A percentile compares a stretch with the other conserved stretches of the same genome.
phyloP scores from a whole-genome alignment of 64 coral and sea anemone species.

The Dendronephthya gigantea region DNA sequence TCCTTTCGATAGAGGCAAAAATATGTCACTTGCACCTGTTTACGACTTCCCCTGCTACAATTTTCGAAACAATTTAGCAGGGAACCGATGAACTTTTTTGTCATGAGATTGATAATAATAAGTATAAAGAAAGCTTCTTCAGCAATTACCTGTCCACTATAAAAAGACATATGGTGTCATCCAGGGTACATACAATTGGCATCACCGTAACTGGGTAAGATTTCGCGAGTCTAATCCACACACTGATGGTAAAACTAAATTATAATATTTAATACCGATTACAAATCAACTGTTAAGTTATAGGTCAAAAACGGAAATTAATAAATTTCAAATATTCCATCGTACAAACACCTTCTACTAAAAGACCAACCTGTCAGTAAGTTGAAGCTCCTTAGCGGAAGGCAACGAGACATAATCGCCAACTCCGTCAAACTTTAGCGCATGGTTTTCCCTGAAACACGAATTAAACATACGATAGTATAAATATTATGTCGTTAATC shows the following conservation, averaged over 20 bases:
- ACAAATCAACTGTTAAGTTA: too few species aligned
- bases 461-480: too few species aligned
- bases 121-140: not conserved
- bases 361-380: conserved; percentile 56
- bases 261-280: too few species aligned
- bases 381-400: conserved; percentile 41
- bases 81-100: too few species aligned
- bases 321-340: not conserved
- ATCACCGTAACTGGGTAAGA: conserved; percentile 42
- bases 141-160: conserved; percentile 54
- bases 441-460: conserved; percentile 61
- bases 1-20: too few species aligned
- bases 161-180: conserved; percentile 68
- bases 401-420: conserved; percentile 69
- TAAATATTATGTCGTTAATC: not conserved
- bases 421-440: conserved; percentile 64
- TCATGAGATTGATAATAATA: too few species aligned
- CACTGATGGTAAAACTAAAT: conserved; percentile 70
- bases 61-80: too few species aligned
- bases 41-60: too few species aligned
- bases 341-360: not conserved
- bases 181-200: conserved; percentile 69
- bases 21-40: too few species aligned
- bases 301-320: too few species aligned
- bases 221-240: conserved; percentile 68